Base-by-base conservation (phyloP, 2,113 vertebrate genomes). In the Opisthocomus hoazin region DNA sequence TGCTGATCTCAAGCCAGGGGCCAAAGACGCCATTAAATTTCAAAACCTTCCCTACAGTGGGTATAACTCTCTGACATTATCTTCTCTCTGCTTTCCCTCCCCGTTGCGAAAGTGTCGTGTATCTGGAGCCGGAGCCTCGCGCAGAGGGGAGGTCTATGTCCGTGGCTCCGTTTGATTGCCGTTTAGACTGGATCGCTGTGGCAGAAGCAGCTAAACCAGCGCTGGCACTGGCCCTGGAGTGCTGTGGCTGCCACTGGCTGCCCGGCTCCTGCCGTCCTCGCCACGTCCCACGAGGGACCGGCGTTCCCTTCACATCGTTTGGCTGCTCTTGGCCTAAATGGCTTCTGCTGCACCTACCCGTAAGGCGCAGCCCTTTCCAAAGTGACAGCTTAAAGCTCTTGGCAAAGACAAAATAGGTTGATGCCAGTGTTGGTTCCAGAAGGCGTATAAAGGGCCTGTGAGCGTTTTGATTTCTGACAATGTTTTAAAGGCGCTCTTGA, bases 291-390 rank as follows among this genome's bases (percentile, higher is more conserved):
- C 5, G 2, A 15, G 37, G 18, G 27, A 30, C 39, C 15, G 10
- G 1, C 0, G 1, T 19, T 30, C 4, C 6, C 36, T 63, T 64
- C 0, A 0, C 5, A 18, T 63, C 26, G 0, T 21, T 53, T 20
- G 43, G 5, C 27, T 43, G 43, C 70, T 81, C 54, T 32, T 15
- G 19, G 9, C 0, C 0, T 10, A 5, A 48, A 37, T 10, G 46
- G 27, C 7, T 66, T 51, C 75, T 73, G 10, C 64, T 61, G 29
- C 30, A 23, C 20, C 21, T 39, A 13, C 26, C 32, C 1, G 0
- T 11, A 30, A 60, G 7, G 7, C 24, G 17, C 13, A 37, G 2
- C 4, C 4, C 20, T 56, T 64, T 60, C 8, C 29, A 39, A 57
- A 66, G 29, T 4, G 41, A 19, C 58, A 66, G n/a, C 64, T 74